These are phyloP conservation scores for Thamnophis sirtalis DNA, from an alignment of 2,113 vertebrate species.

Conservation along the genomic window DNA sequence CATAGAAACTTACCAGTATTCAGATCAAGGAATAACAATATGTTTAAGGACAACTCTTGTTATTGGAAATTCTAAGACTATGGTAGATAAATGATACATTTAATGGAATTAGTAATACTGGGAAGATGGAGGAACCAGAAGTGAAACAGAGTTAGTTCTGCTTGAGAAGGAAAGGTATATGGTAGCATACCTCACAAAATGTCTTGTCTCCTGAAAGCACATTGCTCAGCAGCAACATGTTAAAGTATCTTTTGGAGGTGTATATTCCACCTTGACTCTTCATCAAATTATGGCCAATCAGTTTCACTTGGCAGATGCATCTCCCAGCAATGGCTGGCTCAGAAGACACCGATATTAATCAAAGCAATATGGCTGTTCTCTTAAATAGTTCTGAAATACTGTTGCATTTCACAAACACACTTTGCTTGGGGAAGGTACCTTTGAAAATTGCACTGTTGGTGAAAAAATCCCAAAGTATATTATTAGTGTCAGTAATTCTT, in stretches of 20 bases:
- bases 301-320: not conserved
- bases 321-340: not conserved
- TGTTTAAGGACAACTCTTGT: not conserved
- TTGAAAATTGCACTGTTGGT: not conserved
- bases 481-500: not conserved
- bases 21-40: not conserved
- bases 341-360: not conserved
- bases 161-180: not conserved
- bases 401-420: not conserved
- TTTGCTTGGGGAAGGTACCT: not conserved
- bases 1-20: not conserved
- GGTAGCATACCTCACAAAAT: not conserved
- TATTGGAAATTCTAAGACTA: not conserved
- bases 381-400: not conserved
- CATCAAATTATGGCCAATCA: not conserved
- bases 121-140: not conserved
- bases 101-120: not conserved
- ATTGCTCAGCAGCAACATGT: not conserved
- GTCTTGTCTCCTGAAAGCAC: not conserved
- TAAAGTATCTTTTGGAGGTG: not conserved
- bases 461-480: not conserved
- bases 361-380: not conserved
- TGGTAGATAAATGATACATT: not conserved
- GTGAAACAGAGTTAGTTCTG: not conserved
- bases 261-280: not conserved